Conservation (phyloP, 2,888 invertebrate genomes). For the Drosophila rellima region DNA sequence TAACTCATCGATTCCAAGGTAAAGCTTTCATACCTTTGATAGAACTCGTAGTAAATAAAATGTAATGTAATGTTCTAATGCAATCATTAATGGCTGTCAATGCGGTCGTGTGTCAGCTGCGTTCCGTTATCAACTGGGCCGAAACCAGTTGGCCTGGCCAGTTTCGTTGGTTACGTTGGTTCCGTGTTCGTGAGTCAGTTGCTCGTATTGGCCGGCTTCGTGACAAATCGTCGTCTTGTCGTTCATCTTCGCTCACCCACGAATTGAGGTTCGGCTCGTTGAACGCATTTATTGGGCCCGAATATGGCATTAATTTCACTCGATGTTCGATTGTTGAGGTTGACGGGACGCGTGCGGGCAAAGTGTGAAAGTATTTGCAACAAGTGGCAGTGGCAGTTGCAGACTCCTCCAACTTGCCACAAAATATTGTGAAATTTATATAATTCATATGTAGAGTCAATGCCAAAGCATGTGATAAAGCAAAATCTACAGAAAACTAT, state of each 20-base stretch:
- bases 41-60: background rate
- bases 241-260: slow-evolving; percentile 48
- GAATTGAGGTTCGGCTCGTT: slow-evolving; percentile 43
- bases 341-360: slow-evolving; percentile 41
- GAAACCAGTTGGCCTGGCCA: slow-evolving; percentile 46
- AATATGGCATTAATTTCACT: slow-evolving; percentile 50
- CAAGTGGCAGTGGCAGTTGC: slow-evolving; percentile 51
- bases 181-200: slow-evolving; percentile 32
- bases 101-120: slow-evolving; percentile 22
- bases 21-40: slow-evolving; percentile 4
- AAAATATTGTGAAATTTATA: slow-evolving; percentile 25
- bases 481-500: slow-evolving; percentile 19
- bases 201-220: slow-evolving; percentile 28
- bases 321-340: slow-evolving; percentile 47
- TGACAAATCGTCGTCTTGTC: slow-evolving; percentile 35
- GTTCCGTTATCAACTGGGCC: slow-evolving; percentile 48
- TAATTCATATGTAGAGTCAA: slow-evolving; percentile 9
- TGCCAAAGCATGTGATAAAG: slow-evolving; percentile 36
- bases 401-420: background rate
- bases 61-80: slow-evolving; percentile 16
- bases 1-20: slow-evolving; percentile 30
- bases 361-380: slow-evolving; percentile 34
- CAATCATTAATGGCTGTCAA: slow-evolving; percentile 6
- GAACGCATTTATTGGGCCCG: slow-evolving; percentile 40
- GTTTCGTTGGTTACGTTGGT: background rate